A percentile compares a stretch with the other conserved stretches of the same genome.
These are phyloP conservation scores for Calliphora vicina DNA, from an alignment of 1,140 invertebrate species.

Conservation along the genomic window DNA sequence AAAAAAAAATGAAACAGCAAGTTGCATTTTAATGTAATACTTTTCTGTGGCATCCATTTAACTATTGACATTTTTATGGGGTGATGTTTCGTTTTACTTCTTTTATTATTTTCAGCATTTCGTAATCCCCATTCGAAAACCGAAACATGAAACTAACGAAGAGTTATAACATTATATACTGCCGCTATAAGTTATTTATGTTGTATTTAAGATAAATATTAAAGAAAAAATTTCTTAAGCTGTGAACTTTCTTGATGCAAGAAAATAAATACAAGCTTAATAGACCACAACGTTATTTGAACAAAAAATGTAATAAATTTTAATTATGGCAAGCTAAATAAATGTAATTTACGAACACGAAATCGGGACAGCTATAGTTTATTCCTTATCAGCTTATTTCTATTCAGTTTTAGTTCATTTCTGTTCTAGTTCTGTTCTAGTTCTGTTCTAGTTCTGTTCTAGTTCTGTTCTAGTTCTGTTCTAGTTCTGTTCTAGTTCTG, in stretches of 20 bases:
- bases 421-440: too few relatives aligned
- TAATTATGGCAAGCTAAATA: too few relatives aligned
- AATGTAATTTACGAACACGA: too few relatives aligned
- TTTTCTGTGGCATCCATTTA: constrained; percentile 3
- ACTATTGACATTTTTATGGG: constrained; percentile 34
- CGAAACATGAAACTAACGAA: not conserved
- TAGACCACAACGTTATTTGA: too few relatives aligned
- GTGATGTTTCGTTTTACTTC: constrained; percentile 25
- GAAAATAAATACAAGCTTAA: too few relatives aligned
- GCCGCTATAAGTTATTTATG: not conserved
- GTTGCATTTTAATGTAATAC: not conserved
- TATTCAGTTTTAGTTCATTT: too few relatives aligned
- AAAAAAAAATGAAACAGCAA: not conserved
- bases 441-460: too few relatives aligned
- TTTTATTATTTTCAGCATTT: not conserved
- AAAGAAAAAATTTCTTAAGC: not conserved
- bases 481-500: too few relatives aligned
- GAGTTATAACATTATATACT: not conserved
- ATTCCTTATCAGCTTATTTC: too few relatives aligned
- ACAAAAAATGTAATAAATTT: too few relatives aligned
- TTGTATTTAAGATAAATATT: not conserved
- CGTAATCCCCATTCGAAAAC: not conserved
- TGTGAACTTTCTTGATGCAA: not conserved
- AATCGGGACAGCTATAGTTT: too few relatives aligned
- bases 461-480: too few relatives aligned